phyloP scores from a whole-genome alignment of 2,888 invertebrate genomes.

The Tachina fera region DNA sequence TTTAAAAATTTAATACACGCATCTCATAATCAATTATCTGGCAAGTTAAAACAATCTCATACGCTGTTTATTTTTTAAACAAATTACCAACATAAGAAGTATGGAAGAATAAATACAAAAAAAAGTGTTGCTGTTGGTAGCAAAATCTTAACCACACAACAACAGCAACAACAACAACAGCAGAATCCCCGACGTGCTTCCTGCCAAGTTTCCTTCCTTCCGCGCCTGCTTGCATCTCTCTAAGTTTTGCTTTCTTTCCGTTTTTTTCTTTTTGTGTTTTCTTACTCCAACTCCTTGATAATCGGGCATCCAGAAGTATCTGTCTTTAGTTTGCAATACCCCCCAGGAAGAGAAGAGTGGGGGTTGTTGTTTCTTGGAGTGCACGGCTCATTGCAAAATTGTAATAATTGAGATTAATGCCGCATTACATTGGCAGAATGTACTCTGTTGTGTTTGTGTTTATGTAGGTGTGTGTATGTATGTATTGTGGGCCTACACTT shows the following conservation, averaged over 20 bases:
- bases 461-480: background rate
- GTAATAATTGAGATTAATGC: slow-evolving; percentile 73
- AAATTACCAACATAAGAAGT: slow-evolving; percentile 61
- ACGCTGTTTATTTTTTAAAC: slow-evolving; percentile 47
- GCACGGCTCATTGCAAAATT: slow-evolving; percentile 61
- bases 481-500: slow-evolving; percentile 24
- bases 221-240: slow-evolving; percentile 54
- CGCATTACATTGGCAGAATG: slow-evolving; percentile 64
- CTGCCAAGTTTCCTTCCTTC: slow-evolving; percentile 61
- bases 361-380: slow-evolving; percentile 46
- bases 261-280: background rate
- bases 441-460: slow-evolving; percentile 25
- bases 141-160: slow-evolving; percentile 57
- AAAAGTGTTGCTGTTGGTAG: slow-evolving; percentile 49
- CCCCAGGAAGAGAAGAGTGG: background rate
- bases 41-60: slow-evolving; percentile 67
- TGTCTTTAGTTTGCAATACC: background rate
- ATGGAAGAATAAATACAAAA: slow-evolving; percentile 12
- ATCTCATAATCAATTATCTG: slow-evolving; percentile 71
- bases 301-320: background rate
- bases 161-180: slow-evolving; percentile 9
- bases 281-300: slow-evolving; percentile 1
- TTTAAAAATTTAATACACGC: slow-evolving; percentile 70
- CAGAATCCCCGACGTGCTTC: slow-evolving; percentile 52
- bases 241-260: background rate